Evolutionary conservation across 2,113 vertebrate species (phyloP), one percentile per base, ranked within the genome.

Genomic region (Ochotona princeps): DNA sequence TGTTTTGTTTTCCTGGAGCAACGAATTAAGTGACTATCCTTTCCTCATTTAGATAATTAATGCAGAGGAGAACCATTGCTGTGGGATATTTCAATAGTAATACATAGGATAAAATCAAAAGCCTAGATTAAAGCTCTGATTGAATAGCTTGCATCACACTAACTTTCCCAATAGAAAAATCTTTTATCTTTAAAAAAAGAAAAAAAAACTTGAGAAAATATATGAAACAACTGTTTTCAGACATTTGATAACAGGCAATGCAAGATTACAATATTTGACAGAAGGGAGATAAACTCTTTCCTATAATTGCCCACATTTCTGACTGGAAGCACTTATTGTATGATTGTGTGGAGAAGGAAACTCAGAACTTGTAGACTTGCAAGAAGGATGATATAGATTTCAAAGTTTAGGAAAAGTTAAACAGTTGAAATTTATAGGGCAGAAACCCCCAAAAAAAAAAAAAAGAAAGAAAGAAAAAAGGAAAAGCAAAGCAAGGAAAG

Each of bases 51-150:
- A 66, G 20, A 21, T n/a, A 91, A 20, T 47, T 38, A 83, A 30
- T 32, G 61, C 63, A 75, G 51, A 90, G 61, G 57, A 69, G 73
- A 66, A 25, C 61, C 25, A 91, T 80, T 86, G 87, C 70, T 86
- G 91, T 91, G 60, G 47, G n/a, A 14, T 18, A 47, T 85, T 12
- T 17, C 35, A 91, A 15, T 90, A 88, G 32, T 61, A 72, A 20
- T 81, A 30, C 35, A 79, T 75, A 51, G 32, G 69, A 65, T 23
- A 92, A 88, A 79, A 74, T 85, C 18, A 75, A 69, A 91, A 89
- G 23, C 21, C 17, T 81, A 92, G 35, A 85, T 83, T 89, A n/a
- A 3, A 89, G 35, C 20, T 85, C 11, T 80, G 28, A 84, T 10
- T 83, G 28, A 82, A 60, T 73, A 80, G 32, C 21, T 73, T 26